phyloP scores from a whole-genome alignment of 2,888 invertebrate genomes.

The Scaptomyza caliginosa region DNA sequence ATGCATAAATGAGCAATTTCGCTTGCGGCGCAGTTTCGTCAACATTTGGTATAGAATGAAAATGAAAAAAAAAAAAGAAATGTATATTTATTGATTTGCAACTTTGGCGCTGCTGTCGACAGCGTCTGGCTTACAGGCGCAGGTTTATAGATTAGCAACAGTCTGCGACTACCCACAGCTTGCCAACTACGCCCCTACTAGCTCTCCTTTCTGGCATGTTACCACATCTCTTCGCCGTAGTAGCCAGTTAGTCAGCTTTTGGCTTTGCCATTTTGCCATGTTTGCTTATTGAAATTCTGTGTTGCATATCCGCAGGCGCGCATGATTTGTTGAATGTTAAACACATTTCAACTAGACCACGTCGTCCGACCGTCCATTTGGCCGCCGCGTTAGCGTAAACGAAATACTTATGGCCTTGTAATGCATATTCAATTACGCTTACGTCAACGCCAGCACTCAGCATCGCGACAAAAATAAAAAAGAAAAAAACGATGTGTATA shows the following conservation, averaged over 20 bases:
- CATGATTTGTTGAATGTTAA: slow-evolving; percentile 76
- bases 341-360: slow-evolving; percentile 44
- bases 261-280: slow-evolving; percentile 39
- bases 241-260: slow-evolving; percentile 14
- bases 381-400: slow-evolving; percentile 33
- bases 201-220: no score
- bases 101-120: slow-evolving; percentile 55
- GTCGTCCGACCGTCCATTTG: neutral
- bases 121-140: slow-evolving; percentile 49
- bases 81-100: slow-evolving; percentile 76
- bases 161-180: slow-evolving; percentile 37
- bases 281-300: slow-evolving; percentile 79
- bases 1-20: slow-evolving; percentile 78
- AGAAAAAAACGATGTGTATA: slow-evolving; percentile 51
- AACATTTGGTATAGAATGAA: slow-evolving; percentile 63
- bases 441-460: slow-evolving; percentile 8
- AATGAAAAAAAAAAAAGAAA: slow-evolving; percentile 32
- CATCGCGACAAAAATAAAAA: slow-evolving; percentile 14
- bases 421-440: slow-evolving; percentile 70
- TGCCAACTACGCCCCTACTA: neutral
- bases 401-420: slow-evolving; percentile 66
- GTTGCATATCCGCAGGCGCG: slow-evolving; percentile 79
- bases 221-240: neutral
- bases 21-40: slow-evolving; percentile 71
- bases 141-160: slow-evolving; percentile 75